phyloP scores from a whole-genome alignment of 2,113 vertebrate genomes.

The Siphamia tubifer region DNA sequence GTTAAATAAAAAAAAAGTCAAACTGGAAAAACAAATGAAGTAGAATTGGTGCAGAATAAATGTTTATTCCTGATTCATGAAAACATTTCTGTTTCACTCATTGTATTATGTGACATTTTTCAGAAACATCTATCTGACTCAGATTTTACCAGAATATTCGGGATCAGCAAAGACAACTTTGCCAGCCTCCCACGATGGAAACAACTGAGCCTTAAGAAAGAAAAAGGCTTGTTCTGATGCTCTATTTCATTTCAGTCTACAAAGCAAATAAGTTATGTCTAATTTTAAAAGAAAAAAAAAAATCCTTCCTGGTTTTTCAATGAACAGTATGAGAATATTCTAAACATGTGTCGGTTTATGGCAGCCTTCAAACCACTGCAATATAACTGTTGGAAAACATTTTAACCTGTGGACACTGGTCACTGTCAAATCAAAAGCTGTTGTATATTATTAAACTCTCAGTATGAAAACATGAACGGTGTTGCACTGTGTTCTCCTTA shows the following conservation, averaged over 20 bases:
- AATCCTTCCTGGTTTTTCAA: neutral
- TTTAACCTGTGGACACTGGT: neutral
- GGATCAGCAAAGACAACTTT: constrained; percentile 81
- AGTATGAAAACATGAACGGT: neutral
- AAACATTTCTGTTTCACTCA: neutral
- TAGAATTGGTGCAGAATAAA: too few species aligned
- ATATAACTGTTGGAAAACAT: neutral
- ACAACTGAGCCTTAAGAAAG: constrained; percentile 85
- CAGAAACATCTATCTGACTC: constrained; percentile 85
- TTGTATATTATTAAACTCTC: neutral
- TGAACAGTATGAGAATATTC: neutral
- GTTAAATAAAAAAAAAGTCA: too few species aligned
- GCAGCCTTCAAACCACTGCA: neutral
- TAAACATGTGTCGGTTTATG: neutral
- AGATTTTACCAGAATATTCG: constrained; percentile 82
- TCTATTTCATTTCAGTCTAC: neutral
- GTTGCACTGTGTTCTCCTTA: neutral
- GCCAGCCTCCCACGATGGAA: constrained; percentile 83
- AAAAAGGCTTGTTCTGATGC: constrained; percentile 82
- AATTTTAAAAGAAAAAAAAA: neutral
- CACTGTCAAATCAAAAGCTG: neutral
- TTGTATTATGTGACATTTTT: neutral
- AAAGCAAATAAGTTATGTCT: neutral
- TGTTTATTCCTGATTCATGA: neutral
- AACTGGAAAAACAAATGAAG: too few species aligned